These are phyloP conservation scores for Oncorhynchus clarkii DNA, from an alignment of 2,113 vertebrate genomes.

Conservation along the genomic window DNA sequence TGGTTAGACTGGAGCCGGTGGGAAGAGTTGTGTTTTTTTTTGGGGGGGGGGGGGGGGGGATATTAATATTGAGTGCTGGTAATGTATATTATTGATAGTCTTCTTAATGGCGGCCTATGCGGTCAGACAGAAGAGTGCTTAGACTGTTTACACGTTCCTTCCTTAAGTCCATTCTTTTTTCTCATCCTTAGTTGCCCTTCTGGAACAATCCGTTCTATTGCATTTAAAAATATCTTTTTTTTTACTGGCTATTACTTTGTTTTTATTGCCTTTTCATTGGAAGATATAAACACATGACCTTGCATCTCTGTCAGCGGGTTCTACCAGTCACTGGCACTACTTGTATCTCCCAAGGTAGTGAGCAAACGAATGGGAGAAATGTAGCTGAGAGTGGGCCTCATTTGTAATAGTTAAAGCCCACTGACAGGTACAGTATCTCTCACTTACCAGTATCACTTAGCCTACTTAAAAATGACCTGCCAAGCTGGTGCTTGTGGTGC, in stretches of 20 bases:
- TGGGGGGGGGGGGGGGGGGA: slow-evolving; percentile 9
- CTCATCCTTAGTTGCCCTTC: neutral
- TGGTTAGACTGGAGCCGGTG: slow-evolving; percentile 16
- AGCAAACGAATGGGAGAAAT: slow-evolving; percentile 11
- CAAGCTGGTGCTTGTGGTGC: neutral
- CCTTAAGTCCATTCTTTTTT: neutral
- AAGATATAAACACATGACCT: slow-evolving; percentile 31
- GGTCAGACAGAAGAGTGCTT: neutral
- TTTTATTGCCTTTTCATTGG: slow-evolving; percentile 34
- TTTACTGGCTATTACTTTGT: slow-evolving; percentile 21
- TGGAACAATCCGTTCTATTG: slow-evolving; percentile 3
- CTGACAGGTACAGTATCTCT: slow-evolving; percentile 23
- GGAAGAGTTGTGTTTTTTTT: neutral
- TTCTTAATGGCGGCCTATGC: slow-evolving; percentile 1
- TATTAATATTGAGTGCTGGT: slow-evolving; percentile 28
- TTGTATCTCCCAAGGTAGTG: slow-evolving; percentile 5
- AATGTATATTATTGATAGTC: slow-evolving; percentile 29
- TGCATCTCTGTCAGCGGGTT: neutral
- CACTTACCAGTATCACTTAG: slow-evolving; percentile 30
- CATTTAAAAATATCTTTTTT: neutral
- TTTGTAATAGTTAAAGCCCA: slow-evolving; percentile 38
- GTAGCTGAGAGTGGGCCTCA: slow-evolving; percentile 13
- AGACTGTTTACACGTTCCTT: too few relatives aligned
- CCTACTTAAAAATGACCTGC: slow-evolving; percentile 22
- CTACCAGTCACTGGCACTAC: slow-evolving; percentile 11